Conservation (phyloP, 2,113 vertebrate genomes). For the Protobothrops flavoviridis region DNA sequence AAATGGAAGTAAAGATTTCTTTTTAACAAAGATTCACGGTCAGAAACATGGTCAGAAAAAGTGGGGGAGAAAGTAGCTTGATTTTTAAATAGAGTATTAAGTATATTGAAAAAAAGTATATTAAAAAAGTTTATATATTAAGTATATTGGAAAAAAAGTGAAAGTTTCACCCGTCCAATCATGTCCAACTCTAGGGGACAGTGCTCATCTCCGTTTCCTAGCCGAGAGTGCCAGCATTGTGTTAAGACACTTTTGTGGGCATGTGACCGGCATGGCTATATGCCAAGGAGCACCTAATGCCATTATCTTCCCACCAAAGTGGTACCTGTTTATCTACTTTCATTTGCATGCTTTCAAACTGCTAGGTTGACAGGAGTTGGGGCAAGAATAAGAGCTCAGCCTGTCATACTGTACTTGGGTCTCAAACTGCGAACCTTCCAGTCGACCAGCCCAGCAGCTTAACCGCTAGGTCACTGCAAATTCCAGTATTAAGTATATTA, state of each 20-base stretch:
- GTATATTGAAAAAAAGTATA: not conserved
- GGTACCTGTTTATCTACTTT: not conserved
- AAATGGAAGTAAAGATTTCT: not conserved
- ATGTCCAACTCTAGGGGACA: not conserved
- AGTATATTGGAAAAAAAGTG: not conserved
- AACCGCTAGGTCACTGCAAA: not conserved
- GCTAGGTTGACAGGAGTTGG: not conserved
- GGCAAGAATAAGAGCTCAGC: not conserved
- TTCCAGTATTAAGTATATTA: not conserved
- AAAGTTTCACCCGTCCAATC: not conserved
- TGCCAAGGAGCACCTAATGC: not conserved
- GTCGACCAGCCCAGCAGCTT: not conserved
- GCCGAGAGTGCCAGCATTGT: not conserved
- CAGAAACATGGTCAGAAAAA: not conserved
- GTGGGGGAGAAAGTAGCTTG: not conserved
- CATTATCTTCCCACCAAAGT: not conserved
- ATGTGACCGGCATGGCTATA: not conserved
- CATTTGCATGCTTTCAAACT: not conserved
- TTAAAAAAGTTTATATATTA: not conserved
- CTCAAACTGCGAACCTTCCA: not conserved
- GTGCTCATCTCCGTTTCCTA: not conserved
- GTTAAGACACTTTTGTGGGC: not conserved
- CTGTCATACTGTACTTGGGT: not conserved
- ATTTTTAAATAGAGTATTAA: not conserved
- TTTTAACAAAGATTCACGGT: not conserved